Base-by-base conservation (phyloP, 1,140 invertebrate genomes). In the Papilio polyxenes region DNA sequence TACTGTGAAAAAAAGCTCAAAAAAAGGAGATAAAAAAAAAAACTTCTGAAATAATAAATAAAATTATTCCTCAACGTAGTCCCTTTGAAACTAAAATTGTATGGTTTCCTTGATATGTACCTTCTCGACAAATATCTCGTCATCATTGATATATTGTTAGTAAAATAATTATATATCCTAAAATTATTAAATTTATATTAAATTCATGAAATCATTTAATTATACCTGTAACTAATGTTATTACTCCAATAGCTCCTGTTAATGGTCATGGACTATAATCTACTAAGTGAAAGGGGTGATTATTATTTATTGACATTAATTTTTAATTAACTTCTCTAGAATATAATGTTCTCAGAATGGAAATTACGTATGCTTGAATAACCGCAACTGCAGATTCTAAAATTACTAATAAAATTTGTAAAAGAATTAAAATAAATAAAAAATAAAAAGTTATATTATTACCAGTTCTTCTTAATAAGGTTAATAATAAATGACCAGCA, bases 1-100 rank as follows among this genome's bases (percentile, higher is more conserved):
- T 95, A 92, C 95, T 95, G 88, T 97, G 96, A 90, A 96, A 96
- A 89, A 96, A 97, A 9, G 94, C 88, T 95, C 95, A 75, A 65
- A 81, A 81, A 81, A 76, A 81, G 3, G 81, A 81, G 20, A 81
- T n/a, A 81, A 81, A 81, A 96, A 91, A 96, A 96, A 92, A 96
- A 79, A 96, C 83, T 95, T 96, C 95, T 83, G 95, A 96, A 72
- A 94, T 89, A 95, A 96, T 96, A 94, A 96, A 86, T 78, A 76
- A 10, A 20, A 76, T 76, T 76, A 76, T 76, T 48, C 75, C 75
- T 76, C 75, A 76, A n/a, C 75, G 93, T 92, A 96, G 83, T 75
- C 95, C 95, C 89, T 88, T 89, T 37, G 88, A 85, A 8, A 96
- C 95, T 83, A 85, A 74, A 56, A 85, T 81, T 20, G 92, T 93